These are phyloP conservation scores for Psittacara wagleri DNA, from an alignment of 2,113 vertebrate genomes.

Conservation along the genomic window DNA sequence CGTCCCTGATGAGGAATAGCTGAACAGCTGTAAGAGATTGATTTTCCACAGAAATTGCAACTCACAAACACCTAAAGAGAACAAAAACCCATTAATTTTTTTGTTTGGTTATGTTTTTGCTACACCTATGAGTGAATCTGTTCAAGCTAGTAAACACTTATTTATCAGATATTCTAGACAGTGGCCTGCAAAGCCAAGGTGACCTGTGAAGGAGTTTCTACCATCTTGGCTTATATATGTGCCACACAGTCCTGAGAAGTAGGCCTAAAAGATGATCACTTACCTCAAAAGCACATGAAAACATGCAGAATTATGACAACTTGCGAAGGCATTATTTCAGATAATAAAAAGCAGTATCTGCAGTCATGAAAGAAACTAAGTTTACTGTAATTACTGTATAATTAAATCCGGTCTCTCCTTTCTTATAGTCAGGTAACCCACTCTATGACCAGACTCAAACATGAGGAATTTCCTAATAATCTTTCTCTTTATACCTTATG, in stretches of 20 bases:
- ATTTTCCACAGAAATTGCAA: conserved; percentile 99
- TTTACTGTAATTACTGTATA: background rate
- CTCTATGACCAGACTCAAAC: background rate
- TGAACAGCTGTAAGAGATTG: conserved; percentile 97
- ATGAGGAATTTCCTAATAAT: background rate
- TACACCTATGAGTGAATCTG: background rate
- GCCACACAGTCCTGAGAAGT: background rate
- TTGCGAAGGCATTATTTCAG: background rate
- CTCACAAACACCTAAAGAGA: conserved; percentile 93
- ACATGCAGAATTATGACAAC: background rate
- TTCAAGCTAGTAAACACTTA: background rate
- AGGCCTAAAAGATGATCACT: background rate
- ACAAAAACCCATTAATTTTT: background rate
- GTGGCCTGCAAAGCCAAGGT: background rate
- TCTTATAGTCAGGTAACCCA: background rate
- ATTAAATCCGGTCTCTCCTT: background rate
- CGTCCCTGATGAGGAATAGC: conserved; percentile 93
- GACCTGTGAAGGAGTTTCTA: background rate
- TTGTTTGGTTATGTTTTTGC: background rate
- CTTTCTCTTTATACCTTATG: background rate
- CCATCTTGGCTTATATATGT: background rate
- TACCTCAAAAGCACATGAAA: background rate
- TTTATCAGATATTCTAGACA: background rate
- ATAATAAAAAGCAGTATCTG: background rate
- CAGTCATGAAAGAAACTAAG: background rate